Evolutionary conservation across 2,888 invertebrate species (phyloP).

Genomic region (Bhutanitis thaidina): DNA sequence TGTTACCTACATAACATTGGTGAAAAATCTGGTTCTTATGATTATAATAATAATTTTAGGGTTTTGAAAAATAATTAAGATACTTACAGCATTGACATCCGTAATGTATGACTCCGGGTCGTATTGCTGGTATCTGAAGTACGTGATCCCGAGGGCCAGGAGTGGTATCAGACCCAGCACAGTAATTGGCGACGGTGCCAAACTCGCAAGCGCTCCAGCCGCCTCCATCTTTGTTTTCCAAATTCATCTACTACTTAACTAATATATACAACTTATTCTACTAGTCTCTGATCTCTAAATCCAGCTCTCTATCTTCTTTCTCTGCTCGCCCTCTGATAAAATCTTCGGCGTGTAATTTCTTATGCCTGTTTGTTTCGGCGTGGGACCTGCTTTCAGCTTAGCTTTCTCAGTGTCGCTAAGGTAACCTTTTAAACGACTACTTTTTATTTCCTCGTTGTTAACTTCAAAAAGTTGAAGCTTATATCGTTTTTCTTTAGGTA

Average conservation of each 20-base stretch:
- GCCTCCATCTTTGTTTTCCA: conserved; percentile 63
- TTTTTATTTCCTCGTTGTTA: conserved; percentile 54
- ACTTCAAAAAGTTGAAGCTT: conserved; percentile 63
- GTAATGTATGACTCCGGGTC: conserved; percentile 91
- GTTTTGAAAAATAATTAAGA: neutral
- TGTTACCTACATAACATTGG: too few species aligned
- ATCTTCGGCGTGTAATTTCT: conserved; percentile 87
- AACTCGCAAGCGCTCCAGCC: conserved; percentile 76
- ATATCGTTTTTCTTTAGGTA: conserved; percentile 70
- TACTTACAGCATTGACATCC: conserved; percentile 85
- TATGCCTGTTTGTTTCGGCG: conserved; percentile 79
- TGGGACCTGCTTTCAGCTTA: conserved; percentile 56
- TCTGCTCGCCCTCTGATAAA: conserved; percentile 78
- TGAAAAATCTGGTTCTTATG: too few species aligned
- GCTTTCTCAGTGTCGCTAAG: conserved; percentile 65
- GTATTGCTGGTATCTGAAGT: conserved; percentile 88
- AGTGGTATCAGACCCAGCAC: conserved; percentile 88
- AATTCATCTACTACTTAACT: conserved; percentile 65
- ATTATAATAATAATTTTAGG: too few species aligned
- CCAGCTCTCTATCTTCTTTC: conserved; percentile 82
- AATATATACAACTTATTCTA: conserved; percentile 73
- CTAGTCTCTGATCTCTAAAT: conserved; percentile 73
- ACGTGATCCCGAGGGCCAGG: conserved; percentile 89
- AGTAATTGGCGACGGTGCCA: conserved; percentile 82
- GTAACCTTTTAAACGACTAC: conserved; percentile 55